A percentile compares a stretch with the other conserved stretches of the same genome.
Conservation (phyloP, 1,140 invertebrate species). For the Cyrtorhinus lividipennis region DNA sequence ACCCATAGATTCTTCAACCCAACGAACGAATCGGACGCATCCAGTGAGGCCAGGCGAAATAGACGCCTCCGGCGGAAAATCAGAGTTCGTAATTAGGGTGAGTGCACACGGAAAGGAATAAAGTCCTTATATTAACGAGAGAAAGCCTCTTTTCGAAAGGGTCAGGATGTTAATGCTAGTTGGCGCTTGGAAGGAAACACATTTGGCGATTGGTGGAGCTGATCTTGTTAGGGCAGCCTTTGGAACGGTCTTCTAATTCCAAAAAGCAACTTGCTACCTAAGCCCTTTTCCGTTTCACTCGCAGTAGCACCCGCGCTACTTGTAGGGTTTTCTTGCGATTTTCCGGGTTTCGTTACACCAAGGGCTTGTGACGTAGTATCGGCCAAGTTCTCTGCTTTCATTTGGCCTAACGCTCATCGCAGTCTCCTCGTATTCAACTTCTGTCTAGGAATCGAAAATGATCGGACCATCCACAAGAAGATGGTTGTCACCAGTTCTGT, state of each 20-base stretch:
- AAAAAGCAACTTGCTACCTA: neutral
- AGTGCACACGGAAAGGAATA: neutral
- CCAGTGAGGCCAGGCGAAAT: neutral
- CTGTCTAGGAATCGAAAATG: too few relatives aligned
- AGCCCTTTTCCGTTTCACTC: too few relatives aligned
- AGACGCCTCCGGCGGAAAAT: neutral
- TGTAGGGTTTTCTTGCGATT: too few relatives aligned
- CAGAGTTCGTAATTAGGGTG: slow-evolving; percentile 4
- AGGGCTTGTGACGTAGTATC: too few relatives aligned
- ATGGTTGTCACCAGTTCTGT: too few relatives aligned
- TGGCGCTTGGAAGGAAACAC: neutral
- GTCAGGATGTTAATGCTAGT: slow-evolving; percentile 2
- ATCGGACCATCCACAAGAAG: too few relatives aligned
- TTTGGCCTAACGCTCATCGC: too few relatives aligned
- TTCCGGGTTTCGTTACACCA: too few relatives aligned
- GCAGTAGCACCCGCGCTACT: too few relatives aligned
- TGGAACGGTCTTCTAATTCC: slow-evolving; percentile 2
- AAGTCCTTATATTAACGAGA: slow-evolving; percentile 10
- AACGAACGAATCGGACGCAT: neutral
- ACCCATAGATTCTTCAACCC: too few relatives aligned
- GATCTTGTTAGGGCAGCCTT: slow-evolving; percentile 8
- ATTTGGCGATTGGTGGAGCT: slow-evolving; percentile 7
- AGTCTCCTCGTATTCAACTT: too few relatives aligned
- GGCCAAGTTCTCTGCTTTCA: too few relatives aligned
- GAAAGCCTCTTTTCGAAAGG: neutral